Base-by-base conservation (phyloP, 2,113 vertebrate species). In the Zootoca vivipara region DNA sequence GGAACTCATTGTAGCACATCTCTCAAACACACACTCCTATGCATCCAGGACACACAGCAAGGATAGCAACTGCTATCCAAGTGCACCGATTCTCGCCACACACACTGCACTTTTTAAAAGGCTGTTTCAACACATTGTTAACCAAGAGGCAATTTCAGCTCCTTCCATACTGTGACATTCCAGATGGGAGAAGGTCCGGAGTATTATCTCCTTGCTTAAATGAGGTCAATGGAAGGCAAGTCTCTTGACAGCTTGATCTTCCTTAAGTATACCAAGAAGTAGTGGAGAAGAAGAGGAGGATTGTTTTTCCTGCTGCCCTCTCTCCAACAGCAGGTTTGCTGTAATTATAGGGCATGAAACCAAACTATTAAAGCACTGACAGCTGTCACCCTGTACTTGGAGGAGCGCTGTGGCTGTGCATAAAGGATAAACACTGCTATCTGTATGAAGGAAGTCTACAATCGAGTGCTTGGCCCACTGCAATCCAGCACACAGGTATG, bases 281-380 rank as follows among this genome's bases (percentile, higher is more conserved):
- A 69, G 40, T n/a, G 38, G 40, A 15, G 38, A 82, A 67, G 40
- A 40, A 64, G n/a, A 64, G 35, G 38, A 70, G 62, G 30, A 56
- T 35, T 87, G 65, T 73, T 87, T 87, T 62, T 73, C 83, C 78
- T 58, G 52, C 46, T 87, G 78, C 42, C 24, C 35, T 72, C 24
- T 20, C 65, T 78, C 30, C 81, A 69, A 81, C 28, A 81, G 67
- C 52, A 87, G 33, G 64, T 81, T 81, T 82, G 69, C 35, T n/a
- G 40, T 72, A 80, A 81, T 72, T 87, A 87, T 38, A 72, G 67
- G 46, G 24, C 78, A 87, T 16, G 30, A 82, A 87, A 86, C 26
- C 77, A 56, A 62, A 87, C 33, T 72, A 62, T 69, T 82, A 62
- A n/a, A 82, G 18, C 26, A 73, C 69, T 73, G 78, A 33, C 78